A percentile compares a stretch with the other conserved stretches of the same genome.
phyloP scores from a whole-genome alignment of 2,888 invertebrate species.

The Eumacrocentrus americanus region DNA sequence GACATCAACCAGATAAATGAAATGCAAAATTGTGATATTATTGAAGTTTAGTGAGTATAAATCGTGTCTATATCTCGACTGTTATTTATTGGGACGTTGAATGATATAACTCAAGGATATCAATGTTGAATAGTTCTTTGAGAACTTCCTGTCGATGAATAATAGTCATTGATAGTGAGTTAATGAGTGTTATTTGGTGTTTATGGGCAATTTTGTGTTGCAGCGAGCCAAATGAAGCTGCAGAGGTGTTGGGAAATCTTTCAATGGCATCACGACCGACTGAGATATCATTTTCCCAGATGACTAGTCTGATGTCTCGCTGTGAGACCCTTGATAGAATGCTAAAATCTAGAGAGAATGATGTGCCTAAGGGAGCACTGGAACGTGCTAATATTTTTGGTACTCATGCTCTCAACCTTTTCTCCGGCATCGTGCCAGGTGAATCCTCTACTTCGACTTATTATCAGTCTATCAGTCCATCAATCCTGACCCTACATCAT shows the following conservation, averaged over 20 bases:
- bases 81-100: too few species aligned
- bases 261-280: slow-evolving; percentile 69
- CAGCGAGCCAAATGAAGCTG: slow-evolving; percentile 76
- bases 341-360: slow-evolving; percentile 27
- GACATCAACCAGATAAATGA: slow-evolving; percentile 76
- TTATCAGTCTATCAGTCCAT: too few species aligned
- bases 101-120: too few species aligned
- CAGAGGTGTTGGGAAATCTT: slow-evolving; percentile 69
- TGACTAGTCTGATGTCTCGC: slow-evolving; percentile 80
- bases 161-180: background rate
- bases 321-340: slow-evolving; percentile 72
- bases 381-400: slow-evolving; percentile 60
- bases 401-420: slow-evolving; percentile 73
- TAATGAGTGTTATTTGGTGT: background rate
- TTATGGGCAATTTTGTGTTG: too few species aligned
- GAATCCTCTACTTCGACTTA: too few species aligned
- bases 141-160: too few species aligned
- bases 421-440: slow-evolving; percentile 86
- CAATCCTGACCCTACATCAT: background rate
- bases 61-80: background rate
- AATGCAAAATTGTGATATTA: slow-evolving; percentile 78
- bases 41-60: slow-evolving; percentile 84
- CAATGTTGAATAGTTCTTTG: too few species aligned
- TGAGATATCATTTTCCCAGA: slow-evolving; percentile 73
- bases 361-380: slow-evolving; percentile 31